These are phyloP conservation scores for Amblyteles armatorius DNA, from an alignment of 2,888 invertebrate genomes.

Conservation along the genomic window DNA sequence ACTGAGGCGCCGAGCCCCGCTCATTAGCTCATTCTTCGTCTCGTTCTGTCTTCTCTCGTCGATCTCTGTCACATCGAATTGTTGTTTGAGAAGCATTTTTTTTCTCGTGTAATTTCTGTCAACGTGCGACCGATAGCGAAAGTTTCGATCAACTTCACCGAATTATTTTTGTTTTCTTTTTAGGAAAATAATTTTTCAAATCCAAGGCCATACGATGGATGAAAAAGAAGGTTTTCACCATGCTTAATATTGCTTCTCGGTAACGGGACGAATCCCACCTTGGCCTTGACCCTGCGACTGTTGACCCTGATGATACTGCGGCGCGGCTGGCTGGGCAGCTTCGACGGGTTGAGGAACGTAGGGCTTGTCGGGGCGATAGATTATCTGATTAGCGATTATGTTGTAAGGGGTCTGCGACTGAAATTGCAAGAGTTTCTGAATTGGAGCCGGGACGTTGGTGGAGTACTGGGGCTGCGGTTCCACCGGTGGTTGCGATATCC, in stretches of 20 bases:
- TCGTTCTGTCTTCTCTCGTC: not conserved
- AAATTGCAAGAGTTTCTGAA: slow-evolving; percentile 71
- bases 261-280: slow-evolving; percentile 77
- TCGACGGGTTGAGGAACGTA: slow-evolving; percentile 80
- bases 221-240: not conserved
- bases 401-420: slow-evolving; percentile 74
- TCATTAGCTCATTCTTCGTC: slow-evolving; percentile 19
- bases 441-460: slow-evolving; percentile 66
- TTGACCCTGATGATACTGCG: slow-evolving; percentile 66
- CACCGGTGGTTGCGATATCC: slow-evolving; percentile 71
- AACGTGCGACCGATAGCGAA: not conserved
- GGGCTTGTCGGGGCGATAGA: slow-evolving; percentile 77
- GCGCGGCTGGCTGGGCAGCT: slow-evolving; percentile 54
- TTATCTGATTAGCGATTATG: slow-evolving; percentile 80
- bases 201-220: slow-evolving; percentile 21
- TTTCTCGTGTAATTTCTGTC: not conserved
- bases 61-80: slow-evolving; percentile 9
- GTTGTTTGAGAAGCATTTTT: not conserved
- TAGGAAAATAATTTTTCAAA: slow-evolving; percentile 1
- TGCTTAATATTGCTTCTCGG: slow-evolving; percentile 75
- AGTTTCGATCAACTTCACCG: not conserved
- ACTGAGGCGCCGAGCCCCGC: not conserved
- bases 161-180: not conserved
- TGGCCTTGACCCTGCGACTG: slow-evolving; percentile 59
- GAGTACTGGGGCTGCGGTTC: slow-evolving; percentile 72